phyloP scores from a whole-genome alignment of 2,888 invertebrate genomes.

The Nephrotoma appendiculata region DNA sequence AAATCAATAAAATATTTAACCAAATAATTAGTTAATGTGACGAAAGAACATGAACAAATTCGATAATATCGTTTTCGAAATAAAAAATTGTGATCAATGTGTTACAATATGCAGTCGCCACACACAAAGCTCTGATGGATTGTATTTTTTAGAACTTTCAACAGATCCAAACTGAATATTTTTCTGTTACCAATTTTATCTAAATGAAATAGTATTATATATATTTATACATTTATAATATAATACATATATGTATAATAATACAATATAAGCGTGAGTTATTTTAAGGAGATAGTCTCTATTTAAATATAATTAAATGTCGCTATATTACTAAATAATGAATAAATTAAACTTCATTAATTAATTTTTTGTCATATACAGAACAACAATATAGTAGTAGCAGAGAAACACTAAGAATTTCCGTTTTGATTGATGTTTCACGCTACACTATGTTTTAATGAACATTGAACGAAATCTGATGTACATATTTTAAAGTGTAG shows the following conservation, averaged over 20 bases:
- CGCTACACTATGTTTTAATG: not conserved
- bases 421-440: not conserved
- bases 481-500: not conserved
- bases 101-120: no score
- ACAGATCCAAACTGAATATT: no score
- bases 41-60: no score
- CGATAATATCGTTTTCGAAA: no score
- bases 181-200: no score
- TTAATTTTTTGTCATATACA: not conserved
- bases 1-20: no score
- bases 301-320: not conserved
- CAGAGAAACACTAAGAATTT: not conserved
- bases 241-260: not conserved
- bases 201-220: not conserved
- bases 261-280: not conserved
- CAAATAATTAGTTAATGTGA: no score
- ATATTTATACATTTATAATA: not conserved
- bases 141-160: no score
- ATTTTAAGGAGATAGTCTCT: not conserved
- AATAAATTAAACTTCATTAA: not conserved
- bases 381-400: not conserved
- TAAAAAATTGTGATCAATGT: no score
- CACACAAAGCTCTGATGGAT: no score
- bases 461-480: not conserved
- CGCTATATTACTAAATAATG: not conserved